These are phyloP conservation scores for Cottus gobio DNA, from an alignment of 2,113 vertebrate species.

Conservation along the genomic window DNA sequence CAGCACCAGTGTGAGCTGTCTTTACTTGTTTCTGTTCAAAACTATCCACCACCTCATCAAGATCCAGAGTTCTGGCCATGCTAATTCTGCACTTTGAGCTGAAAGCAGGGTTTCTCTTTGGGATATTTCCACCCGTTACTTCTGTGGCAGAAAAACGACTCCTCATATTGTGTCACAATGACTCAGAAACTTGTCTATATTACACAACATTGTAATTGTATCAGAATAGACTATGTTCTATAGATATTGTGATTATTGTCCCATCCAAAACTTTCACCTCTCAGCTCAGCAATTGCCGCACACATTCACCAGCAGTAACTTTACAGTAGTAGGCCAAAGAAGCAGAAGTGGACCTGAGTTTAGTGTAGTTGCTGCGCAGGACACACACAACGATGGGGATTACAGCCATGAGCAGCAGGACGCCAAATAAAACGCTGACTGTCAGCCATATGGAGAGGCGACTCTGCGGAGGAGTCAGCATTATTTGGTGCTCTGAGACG, in stretches of 20 bases:
- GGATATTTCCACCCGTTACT: no score
- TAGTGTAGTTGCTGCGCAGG: constrained; percentile 18
- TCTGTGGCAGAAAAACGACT: no score
- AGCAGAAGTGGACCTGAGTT: constrained; percentile 48
- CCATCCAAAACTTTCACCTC: not conserved
- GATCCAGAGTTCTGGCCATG: no score
- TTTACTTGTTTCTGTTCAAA: no score
- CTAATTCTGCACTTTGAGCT: no score
- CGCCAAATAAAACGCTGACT: constrained; percentile 30
- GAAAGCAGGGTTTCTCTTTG: no score
- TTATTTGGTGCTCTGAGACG: not conserved
- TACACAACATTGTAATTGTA: not conserved
- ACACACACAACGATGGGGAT: constrained; percentile 20
- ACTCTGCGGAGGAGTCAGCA: not conserved
- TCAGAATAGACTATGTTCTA: not conserved
- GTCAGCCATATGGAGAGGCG: constrained; percentile 7
- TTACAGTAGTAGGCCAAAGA: not conserved
- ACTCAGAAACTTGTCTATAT: no score
- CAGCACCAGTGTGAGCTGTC: no score
- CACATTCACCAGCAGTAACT: not conserved
- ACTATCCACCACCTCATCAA: no score
- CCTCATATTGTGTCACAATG: no score
- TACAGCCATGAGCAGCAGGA: constrained; percentile 50
- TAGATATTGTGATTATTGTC: not conserved
- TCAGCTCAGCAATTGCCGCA: not conserved